Conservation (phyloP, 2,797 vertebrate species). For the Poliocrania exsul region DNA sequence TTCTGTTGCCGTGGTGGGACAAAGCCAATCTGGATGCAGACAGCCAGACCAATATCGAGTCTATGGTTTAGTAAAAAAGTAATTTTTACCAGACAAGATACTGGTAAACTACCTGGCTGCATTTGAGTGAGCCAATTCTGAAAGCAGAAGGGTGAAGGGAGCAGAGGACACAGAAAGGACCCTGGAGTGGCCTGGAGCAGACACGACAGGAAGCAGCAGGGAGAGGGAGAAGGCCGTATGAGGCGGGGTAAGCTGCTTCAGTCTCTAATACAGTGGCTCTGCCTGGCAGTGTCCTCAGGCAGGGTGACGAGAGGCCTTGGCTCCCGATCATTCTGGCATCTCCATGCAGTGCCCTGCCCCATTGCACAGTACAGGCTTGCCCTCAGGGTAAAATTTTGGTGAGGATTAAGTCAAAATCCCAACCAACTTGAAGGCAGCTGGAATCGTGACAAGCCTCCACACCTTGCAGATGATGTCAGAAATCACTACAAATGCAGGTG, state of each 20-base stretch:
- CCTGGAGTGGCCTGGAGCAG: not conserved
- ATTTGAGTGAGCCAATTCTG: not conserved
- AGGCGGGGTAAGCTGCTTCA: not conserved
- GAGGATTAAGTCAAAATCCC: not conserved
- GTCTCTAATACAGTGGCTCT: accelerated
- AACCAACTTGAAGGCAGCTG: not conserved
- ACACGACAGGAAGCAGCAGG: not conserved
- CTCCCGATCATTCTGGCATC: not conserved
- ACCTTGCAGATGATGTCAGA: not conserved
- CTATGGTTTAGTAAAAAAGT: not conserved
- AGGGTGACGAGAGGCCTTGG: not conserved
- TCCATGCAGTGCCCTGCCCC: not conserved
- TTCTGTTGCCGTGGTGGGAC: not conserved
- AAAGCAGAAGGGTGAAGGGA: not conserved
- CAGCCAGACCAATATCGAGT: not conserved
- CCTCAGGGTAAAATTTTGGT: not conserved
- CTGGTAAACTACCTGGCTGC: not conserved
- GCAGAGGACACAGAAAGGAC: not conserved
- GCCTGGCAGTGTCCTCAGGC: not conserved
- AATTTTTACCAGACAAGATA: not conserved
- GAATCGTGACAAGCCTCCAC: not conserved
- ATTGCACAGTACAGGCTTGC: not conserved
- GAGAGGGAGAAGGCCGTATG: not conserved
- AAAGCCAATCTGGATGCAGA: not conserved
- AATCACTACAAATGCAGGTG: not conserved